phyloP scores from a whole-genome alignment of 2,888 invertebrate genomes.

The Callimorpha dominula region DNA sequence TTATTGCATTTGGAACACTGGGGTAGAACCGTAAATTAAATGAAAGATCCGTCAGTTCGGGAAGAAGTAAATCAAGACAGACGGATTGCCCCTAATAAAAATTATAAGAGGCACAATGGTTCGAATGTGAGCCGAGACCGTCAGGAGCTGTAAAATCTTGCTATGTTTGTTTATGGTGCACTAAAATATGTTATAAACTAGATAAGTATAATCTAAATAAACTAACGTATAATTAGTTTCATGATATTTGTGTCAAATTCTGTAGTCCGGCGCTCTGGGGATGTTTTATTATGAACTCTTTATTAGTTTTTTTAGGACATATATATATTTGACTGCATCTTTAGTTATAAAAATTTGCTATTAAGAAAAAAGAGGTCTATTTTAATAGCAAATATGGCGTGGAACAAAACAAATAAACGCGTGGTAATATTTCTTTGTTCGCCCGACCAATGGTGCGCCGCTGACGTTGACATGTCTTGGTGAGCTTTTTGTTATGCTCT shows the following conservation, averaged over 20 bases:
- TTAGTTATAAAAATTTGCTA: conserved; percentile 15
- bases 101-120: conserved; percentile 86
- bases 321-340: conserved; percentile 15
- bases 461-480: conserved; percentile 80
- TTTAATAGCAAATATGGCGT: conserved; percentile 59
- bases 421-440: conserved; percentile 84
- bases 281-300: conserved; percentile 65
- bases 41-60: conserved; percentile 86
- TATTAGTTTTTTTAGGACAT: conserved; percentile 55
- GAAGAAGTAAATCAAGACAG: conserved; percentile 86
- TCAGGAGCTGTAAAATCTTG: conserved; percentile 84
- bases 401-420: conserved; percentile 72
- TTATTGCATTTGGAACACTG: conserved; percentile 81
- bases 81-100: conserved; percentile 87
- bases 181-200: conserved; percentile 87
- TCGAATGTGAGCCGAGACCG: conserved; percentile 82
- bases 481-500: conserved; percentile 81
- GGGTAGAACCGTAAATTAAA: conserved; percentile 85
- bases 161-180: conserved; percentile 86
- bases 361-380: conserved; percentile 36
- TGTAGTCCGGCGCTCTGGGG: conserved; percentile 52
- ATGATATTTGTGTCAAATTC: conserved; percentile 76
- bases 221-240: conserved; percentile 82
- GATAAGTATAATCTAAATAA: conserved; percentile 86
- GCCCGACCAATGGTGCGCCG: conserved; percentile 79